Conservation (phyloP, 2,113 vertebrate genomes). For the Symphodus melops region DNA sequence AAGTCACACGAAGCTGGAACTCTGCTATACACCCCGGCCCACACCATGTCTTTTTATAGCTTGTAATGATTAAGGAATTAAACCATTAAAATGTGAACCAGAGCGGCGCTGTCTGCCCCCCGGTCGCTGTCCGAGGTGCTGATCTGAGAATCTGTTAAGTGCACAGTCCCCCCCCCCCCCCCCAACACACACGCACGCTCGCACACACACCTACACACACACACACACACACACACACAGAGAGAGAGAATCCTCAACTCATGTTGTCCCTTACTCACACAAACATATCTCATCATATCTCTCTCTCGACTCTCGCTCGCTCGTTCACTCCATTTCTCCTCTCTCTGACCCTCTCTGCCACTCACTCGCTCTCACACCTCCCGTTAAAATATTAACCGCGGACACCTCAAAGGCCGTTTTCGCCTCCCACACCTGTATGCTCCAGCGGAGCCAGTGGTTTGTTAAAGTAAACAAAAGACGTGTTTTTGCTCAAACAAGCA, state of each 20-base stretch:
- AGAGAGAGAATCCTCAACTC: too few relatives aligned
- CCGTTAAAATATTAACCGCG: constrained; percentile 55
- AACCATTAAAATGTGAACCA: too few relatives aligned
- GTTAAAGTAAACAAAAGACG: not conserved
- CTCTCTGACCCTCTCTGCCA: not conserved
- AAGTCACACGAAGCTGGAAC: too few relatives aligned
- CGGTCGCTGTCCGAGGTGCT: constrained; percentile 57
- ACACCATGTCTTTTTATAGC: too few relatives aligned
- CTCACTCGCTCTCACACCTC: not conserved
- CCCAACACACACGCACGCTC: too few relatives aligned
- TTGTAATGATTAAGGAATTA: too few relatives aligned
- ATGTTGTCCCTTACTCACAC: too few relatives aligned
- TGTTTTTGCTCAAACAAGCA: not conserved
- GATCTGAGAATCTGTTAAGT: constrained; percentile 2
- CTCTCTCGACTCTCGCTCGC: not conserved
- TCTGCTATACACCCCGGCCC: too few relatives aligned
- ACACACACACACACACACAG: not conserved
- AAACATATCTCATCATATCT: not conserved
- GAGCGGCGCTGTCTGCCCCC: too few relatives aligned
- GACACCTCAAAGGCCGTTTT: constrained; percentile 49
- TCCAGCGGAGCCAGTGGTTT: not conserved
- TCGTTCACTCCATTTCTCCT: not conserved
- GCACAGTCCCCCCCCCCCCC: not conserved
- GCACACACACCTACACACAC: too few relatives aligned
- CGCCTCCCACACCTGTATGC: constrained; percentile 55